Evolutionary conservation across 2,888 invertebrate genomes (phyloP).

Genomic region (Escarpia spicata): DNA sequence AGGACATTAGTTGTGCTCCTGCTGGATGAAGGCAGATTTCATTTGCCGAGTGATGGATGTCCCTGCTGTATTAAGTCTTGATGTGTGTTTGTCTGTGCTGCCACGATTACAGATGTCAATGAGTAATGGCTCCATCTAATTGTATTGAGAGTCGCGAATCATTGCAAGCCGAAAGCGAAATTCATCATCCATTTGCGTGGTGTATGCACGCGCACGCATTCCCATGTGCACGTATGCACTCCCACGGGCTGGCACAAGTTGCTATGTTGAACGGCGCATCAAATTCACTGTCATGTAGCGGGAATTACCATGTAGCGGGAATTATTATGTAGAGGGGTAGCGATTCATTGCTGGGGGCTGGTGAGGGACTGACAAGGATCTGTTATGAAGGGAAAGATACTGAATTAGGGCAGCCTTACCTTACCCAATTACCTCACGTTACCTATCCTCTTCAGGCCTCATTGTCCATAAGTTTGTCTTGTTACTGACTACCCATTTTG

Average conservation of each 20-base stretch:
- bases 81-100: constrained; percentile 4
- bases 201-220: neutral
- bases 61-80: constrained; percentile 3
- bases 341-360: neutral
- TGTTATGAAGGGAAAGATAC: too few species aligned
- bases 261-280: neutral
- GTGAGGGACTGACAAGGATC: neutral
- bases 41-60: neutral
- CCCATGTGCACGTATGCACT: neutral
- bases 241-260: neutral
- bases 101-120: constrained; percentile 16
- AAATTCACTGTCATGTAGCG: neutral
- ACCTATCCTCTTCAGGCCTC: too few species aligned
- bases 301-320: neutral
- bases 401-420: too few species aligned
- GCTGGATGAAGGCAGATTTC: neutral
- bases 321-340: too few species aligned
- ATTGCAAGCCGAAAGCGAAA: neutral
- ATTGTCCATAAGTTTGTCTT: too few species aligned
- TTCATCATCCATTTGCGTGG: constrained; percentile 12
- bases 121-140: constrained; percentile 16
- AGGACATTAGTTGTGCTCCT: neutral
- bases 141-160: neutral
- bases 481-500: too few species aligned
- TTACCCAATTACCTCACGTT: too few species aligned